Percentiles rank a stretch among this genome's conserved stretches.
These are phyloP conservation scores for Apostichopus japonicus DNA, from an alignment of 35 echinoderm and acorn worm species.

Conservation along the genomic window DNA sequence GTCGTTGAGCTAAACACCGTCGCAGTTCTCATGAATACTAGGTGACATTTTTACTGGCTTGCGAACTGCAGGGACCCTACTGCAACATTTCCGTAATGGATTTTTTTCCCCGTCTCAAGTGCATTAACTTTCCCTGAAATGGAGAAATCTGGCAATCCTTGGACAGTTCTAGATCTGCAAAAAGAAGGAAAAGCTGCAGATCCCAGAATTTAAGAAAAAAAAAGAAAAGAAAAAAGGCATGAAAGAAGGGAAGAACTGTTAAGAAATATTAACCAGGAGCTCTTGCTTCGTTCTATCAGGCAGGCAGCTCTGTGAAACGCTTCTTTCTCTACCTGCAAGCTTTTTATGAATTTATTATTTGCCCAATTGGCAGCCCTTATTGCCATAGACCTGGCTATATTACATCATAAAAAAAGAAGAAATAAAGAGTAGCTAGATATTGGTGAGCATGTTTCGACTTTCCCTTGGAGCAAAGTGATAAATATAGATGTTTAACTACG, in stretches of 20 bases:
- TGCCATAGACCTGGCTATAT: not conserved
- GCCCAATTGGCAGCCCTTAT: not conserved
- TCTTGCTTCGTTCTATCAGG: not conserved
- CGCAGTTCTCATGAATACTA: not conserved
- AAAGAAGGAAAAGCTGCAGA: not conserved
- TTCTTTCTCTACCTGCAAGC: not conserved
- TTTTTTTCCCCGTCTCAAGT: not conserved
- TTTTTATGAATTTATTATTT: conserved; percentile 12
- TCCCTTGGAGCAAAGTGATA: conserved; percentile 39
- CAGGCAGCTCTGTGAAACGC: not conserved
- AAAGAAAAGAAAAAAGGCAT: not conserved
- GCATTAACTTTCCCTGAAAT: not conserved
- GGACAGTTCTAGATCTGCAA: too few relatives aligned
- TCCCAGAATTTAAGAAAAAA: not conserved
- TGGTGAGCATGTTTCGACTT: not conserved
- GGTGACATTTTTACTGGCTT: conserved; percentile 8
- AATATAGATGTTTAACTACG: conserved; percentile 10
- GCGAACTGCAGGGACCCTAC: not conserved
- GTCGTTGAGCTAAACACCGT: conserved; percentile 5
- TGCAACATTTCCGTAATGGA: not conserved
- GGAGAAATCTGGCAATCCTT: too few relatives aligned
- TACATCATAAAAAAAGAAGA: not conserved
- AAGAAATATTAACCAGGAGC: not conserved
- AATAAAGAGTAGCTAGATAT: not conserved
- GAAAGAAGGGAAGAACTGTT: not conserved